Conservation (phyloP, 2,888 invertebrate genomes). For the Vanessa cardui region DNA sequence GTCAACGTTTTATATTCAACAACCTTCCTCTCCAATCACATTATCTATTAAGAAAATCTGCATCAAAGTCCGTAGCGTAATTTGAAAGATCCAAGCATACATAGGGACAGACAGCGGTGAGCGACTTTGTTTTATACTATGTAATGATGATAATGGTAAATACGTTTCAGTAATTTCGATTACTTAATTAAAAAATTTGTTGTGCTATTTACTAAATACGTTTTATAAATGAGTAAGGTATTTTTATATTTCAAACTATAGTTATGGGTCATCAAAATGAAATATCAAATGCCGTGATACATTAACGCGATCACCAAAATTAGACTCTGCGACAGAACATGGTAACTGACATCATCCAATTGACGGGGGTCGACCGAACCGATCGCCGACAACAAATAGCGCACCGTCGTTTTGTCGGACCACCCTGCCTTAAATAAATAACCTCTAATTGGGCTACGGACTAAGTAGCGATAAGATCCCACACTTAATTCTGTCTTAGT, state of each 20-base stretch:
- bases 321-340: conserved; percentile 53
- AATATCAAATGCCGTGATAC: conserved; percentile 44
- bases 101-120: no score
- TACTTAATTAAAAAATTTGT: not conserved
- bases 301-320: conserved; percentile 43
- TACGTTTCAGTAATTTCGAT: no score
- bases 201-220: not conserved
- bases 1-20: no score
- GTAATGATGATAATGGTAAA: no score
- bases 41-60: no score
- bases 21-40: no score
- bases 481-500: conserved; percentile 49
- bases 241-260: no score
- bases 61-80: no score
- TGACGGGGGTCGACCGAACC: conserved; percentile 65
- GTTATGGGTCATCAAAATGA: not conserved
- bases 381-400: conserved; percentile 45
- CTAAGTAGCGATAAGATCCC: conserved; percentile 64
- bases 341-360: conserved; percentile 68
- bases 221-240: no score
- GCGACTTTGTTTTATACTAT: no score
- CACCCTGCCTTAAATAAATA: conserved; percentile 71
- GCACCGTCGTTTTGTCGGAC: conserved; percentile 57
- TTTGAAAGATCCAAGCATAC: no score
- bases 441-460: conserved; percentile 72